Evolutionary conservation across 1,140 invertebrate species (phyloP).

Genomic region (Holcopasites calliopsidis): DNA sequence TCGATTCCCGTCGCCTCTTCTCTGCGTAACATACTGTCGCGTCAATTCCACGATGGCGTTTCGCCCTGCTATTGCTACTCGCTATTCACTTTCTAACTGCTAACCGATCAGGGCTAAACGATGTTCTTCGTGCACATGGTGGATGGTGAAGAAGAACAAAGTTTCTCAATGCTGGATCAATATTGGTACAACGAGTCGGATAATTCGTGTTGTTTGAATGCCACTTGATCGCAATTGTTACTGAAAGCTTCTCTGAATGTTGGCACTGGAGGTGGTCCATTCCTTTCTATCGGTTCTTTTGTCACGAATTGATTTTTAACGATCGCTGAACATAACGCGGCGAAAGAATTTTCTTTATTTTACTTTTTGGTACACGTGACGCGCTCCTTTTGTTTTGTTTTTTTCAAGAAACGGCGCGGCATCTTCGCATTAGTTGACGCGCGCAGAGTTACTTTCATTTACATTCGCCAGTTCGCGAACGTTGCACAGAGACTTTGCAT

Average conservation of each 20-base stretch:
- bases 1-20: conserved; percentile 29
- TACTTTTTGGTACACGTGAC: not conserved
- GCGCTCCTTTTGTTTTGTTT: not conserved
- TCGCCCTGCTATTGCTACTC: conserved; percentile 34
- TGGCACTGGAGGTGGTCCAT: no score
- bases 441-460: not conserved
- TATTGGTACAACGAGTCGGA: not conserved
- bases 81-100: conserved; percentile 50
- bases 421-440: not conserved
- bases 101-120: conserved; percentile 50
- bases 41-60: conserved; percentile 28
- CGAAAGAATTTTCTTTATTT: not conserved
- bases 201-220: not conserved
- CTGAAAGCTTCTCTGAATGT: no score
- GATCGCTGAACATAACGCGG: not conserved
- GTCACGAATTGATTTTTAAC: not conserved
- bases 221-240: not conserved
- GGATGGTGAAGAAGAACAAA: not conserved
- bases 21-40: conserved; percentile 54
- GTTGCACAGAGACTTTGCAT: not conserved
- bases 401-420: not conserved
- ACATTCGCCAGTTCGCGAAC: no score
- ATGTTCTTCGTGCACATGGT: conserved; percentile 24
- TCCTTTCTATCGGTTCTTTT: not conserved
- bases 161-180: no score